Evolutionary conservation across 2,888 invertebrate genomes (phyloP), one percentile per base, ranked within the genome.

Genomic region (Brenthis daphne): DNA sequence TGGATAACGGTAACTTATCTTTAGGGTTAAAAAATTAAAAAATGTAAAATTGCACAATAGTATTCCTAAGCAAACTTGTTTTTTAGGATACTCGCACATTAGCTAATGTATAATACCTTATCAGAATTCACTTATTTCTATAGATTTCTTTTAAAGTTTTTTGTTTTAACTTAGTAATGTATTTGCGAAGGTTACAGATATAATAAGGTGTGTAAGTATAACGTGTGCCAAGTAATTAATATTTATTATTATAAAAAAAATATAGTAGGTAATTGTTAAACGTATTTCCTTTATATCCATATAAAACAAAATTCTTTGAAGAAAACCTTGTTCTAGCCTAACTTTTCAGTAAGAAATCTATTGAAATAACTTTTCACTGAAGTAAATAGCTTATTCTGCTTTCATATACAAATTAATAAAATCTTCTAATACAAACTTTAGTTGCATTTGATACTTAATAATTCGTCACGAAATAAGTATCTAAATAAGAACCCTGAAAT

Each of bases 1-100:
- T 67, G 58, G 74, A 69, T 84, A 83, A 81, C 82, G 81, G 83
- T 77, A 72, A 69, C 73, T 72, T 72, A 74, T 71, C 71, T 63
- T 58, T 72, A 33, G 33, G 64, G 60, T 60, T 73, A 69, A 68
- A 75, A 73, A 73, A 67, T 61, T 67, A 72, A 74, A 74, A 73
- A 76, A 75, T 73, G 77, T 74, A 76, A 74, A 65, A 77, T 71
- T 72, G 65, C 69, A 79, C 75, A 83, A 82, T 74, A 69, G 47
- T 50, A 43, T 64, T 56, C 56, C 63, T 57, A 50, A 55, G 64
- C 51, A 69, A 69, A 50, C 12, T 70, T 56, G 51, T 66, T 64
- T 12, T 56, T 63, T 13, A 51, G 3, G 13, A 71, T 57, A 61
- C 53, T 63, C 50, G 43, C 50, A 64, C 29, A 58, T 66, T 64